Evolutionary conservation across 1,140 invertebrate genomes (phyloP).

Genomic region (Papilio glaucus): DNA sequence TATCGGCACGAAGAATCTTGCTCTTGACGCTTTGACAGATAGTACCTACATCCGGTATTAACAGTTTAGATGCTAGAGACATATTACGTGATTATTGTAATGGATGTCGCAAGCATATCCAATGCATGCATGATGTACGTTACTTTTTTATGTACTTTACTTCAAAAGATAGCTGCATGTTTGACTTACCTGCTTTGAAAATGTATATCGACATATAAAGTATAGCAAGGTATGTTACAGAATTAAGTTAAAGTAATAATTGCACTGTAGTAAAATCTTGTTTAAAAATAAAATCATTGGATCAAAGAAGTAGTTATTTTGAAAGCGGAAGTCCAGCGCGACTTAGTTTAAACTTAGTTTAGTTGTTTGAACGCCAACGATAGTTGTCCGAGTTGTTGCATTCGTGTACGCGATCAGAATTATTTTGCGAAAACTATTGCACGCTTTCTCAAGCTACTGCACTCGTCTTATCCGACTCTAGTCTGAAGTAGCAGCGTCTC

Average conservation of each 20-base stretch:
- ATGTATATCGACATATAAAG: background rate
- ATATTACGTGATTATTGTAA: slow-evolving; percentile 14
- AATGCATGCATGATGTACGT: background rate
- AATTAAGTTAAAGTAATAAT: too few species aligned
- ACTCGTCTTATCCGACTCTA: background rate
- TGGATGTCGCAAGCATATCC: background rate
- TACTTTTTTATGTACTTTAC: too few species aligned
- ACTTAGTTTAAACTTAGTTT: too few species aligned
- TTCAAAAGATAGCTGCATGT: background rate
- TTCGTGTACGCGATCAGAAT: background rate
- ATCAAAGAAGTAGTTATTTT: background rate
- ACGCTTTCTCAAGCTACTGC: background rate
- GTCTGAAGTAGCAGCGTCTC: background rate
- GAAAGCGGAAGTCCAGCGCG: background rate
- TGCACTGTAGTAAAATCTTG: too few species aligned
- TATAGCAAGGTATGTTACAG: too few species aligned
- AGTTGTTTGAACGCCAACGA: background rate
- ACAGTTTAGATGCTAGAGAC: slow-evolving; percentile 4
- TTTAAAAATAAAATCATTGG: background rate
- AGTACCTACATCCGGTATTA: slow-evolving; percentile 16
- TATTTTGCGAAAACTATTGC: background rate
- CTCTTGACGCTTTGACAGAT: slow-evolving; percentile 24
- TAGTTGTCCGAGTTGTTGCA: background rate
- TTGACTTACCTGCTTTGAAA: background rate
- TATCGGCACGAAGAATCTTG: slow-evolving; percentile 26